A percentile compares a stretch with the other conserved stretches of the same genome.
Evolutionary conservation across 2,888 invertebrate species (phyloP).

Genomic region (Elysia crispata): DNA sequence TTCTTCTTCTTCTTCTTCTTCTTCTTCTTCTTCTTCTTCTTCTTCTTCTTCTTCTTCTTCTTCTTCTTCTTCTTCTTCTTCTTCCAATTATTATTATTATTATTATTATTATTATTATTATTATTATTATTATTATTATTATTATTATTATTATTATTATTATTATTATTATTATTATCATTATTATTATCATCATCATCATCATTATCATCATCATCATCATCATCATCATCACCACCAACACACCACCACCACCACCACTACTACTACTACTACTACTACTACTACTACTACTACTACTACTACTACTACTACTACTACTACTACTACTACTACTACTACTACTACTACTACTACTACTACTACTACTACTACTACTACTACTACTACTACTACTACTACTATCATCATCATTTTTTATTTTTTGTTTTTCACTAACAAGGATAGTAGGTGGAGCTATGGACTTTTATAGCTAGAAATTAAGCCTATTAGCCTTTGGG

Average conservation of each 20-base stretch:
- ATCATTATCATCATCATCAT: too few species aligned
- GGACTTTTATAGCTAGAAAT: too few species aligned
- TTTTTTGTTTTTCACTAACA: background rate
- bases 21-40: background rate
- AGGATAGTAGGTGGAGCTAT: too few species aligned
- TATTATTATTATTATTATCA: background rate
- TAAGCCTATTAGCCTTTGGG: too few species aligned
- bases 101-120: too few species aligned
- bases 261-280: slow-evolving; percentile 31
- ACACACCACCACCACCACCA: too few species aligned
- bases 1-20: slow-evolving; percentile 2
- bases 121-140: too few species aligned
- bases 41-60: slow-evolving; percentile 14
- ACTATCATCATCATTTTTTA: background rate
- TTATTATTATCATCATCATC: too few species aligned
- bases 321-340: slow-evolving; percentile 23
- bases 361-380: slow-evolving; percentile 22
- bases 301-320: slow-evolving; percentile 31
- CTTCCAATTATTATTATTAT: too few species aligned
- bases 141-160: background rate
- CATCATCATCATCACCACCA: too few species aligned
- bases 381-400: slow-evolving; percentile 14
- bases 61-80: slow-evolving; percentile 3
- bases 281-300: slow-evolving; percentile 31
- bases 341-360: slow-evolving; percentile 31